Percentiles rank a stretch among this genome's conserved stretches.
These are phyloP conservation scores for Linnaemya tessellans DNA, from an alignment of 2,888 invertebrate genomes.

Conservation along the genomic window DNA sequence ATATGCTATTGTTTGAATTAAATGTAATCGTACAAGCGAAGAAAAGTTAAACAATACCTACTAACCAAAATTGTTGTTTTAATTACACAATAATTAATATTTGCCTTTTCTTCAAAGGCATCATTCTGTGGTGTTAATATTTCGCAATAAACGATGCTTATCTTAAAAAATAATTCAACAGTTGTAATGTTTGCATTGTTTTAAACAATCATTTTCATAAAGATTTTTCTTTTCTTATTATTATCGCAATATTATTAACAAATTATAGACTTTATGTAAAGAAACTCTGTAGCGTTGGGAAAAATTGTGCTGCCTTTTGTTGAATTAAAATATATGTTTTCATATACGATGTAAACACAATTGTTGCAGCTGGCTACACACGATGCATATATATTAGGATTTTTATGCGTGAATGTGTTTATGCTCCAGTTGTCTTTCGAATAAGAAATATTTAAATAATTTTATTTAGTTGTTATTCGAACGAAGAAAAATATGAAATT, in stretches of 20 bases:
- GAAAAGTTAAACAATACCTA: not conserved
- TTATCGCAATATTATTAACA: not conserved
- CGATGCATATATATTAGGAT: too few relatives aligned
- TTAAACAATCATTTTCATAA: constrained; percentile 21
- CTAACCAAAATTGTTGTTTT: constrained; percentile 1
- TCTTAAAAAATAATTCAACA: constrained; percentile 41
- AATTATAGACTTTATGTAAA: not conserved
- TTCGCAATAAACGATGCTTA: constrained; percentile 35
- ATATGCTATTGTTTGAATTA: constrained; percentile 61
- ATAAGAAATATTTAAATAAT: too few relatives aligned
- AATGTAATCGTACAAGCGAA: not conserved
- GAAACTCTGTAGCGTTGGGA: not conserved
- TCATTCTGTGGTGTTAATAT: constrained; percentile 44
- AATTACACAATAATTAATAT: constrained; percentile 42
- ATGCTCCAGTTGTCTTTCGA: too few relatives aligned
- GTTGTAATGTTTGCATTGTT: constrained; percentile 41
- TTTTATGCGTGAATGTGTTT: too few relatives aligned
- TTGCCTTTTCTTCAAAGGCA: constrained; percentile 29
- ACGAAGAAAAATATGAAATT: too few relatives aligned
- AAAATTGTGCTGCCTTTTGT: too few relatives aligned
- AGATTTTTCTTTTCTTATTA: constrained; percentile 1
- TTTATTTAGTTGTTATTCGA: too few relatives aligned
- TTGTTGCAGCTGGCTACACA: too few relatives aligned
- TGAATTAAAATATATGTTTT: too few relatives aligned
- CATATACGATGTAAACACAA: too few relatives aligned